Evolutionary conservation across 1,140 invertebrate species (phyloP).

Genomic region (Drosophila nannoptera): DNA sequence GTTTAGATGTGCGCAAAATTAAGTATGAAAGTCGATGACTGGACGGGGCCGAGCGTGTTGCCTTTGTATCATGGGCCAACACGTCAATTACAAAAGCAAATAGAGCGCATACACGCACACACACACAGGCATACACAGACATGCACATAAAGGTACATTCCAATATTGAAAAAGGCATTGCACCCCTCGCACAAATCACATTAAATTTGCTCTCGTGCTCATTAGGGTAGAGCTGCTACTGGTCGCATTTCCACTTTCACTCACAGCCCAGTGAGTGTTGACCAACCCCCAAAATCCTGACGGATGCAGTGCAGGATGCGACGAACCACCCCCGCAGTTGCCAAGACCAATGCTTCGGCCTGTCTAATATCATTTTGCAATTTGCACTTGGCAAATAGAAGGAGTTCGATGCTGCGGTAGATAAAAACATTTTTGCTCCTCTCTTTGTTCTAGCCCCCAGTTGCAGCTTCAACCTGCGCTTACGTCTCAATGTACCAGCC

Average conservation of each 20-base stretch:
- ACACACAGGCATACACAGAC: no score
- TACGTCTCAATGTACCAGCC: slow-evolving; percentile 62
- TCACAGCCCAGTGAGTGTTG: slow-evolving; percentile 20
- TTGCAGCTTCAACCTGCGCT: slow-evolving; percentile 44
- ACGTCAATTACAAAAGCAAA: slow-evolving; percentile 72
- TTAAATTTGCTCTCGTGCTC: slow-evolving; percentile 74
- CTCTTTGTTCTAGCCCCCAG: slow-evolving; percentile 64
- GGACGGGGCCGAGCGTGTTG: slow-evolving; percentile 46
- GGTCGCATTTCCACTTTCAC: slow-evolving; percentile 68
- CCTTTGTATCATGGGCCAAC: slow-evolving; percentile 38
- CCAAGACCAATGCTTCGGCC: slow-evolving; percentile 12
- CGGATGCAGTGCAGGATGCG: slow-evolving; percentile 33
- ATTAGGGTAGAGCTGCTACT: slow-evolving; percentile 56
- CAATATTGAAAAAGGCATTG: slow-evolving; percentile 46
- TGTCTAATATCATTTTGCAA: slow-evolving; percentile 76
- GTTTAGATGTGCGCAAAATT: slow-evolving; percentile 56
- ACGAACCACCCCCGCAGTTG: slow-evolving; percentile 32
- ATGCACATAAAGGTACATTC: slow-evolving; percentile 1
- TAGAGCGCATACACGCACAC: slow-evolving; percentile 48
- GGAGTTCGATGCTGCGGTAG: slow-evolving; percentile 73
- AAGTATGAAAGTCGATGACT: slow-evolving; percentile 72
- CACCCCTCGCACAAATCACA: slow-evolving; percentile 73
- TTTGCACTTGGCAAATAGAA: slow-evolving; percentile 78
- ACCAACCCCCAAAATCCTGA: slow-evolving; percentile 33
- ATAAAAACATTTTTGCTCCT: slow-evolving; percentile 60